phyloP scores from a whole-genome alignment of 92 coral and sea anemone genomes.

The Zoanthus solanderi region DNA sequence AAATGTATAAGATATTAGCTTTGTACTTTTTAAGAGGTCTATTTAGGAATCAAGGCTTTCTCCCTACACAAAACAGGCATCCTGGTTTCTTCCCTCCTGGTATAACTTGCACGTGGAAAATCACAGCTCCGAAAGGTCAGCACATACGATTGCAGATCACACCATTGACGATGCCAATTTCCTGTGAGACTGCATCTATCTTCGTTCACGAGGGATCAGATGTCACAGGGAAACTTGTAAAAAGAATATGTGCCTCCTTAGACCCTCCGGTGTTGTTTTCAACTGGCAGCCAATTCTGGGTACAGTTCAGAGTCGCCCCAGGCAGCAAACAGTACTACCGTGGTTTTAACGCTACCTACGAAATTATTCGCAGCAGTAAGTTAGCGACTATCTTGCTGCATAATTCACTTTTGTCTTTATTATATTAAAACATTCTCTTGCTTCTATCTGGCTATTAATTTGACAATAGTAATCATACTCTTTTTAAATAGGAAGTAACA shows the following conservation, averaged over 20 bases:
- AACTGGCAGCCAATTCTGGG: slow-evolving; percentile 27
- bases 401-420: no score
- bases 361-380: slow-evolving; percentile 28
- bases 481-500: no score
- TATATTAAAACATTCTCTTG: no score
- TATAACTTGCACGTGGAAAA: slow-evolving; percentile 31
- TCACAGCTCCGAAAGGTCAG: slow-evolving; percentile 29
- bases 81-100: slow-evolving; percentile 36
- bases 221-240: slow-evolving; percentile 28
- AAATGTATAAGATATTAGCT: no score
- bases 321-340: background rate
- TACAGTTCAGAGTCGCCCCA: slow-evolving; percentile 11
- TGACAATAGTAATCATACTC: no score
- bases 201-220: slow-evolving; percentile 37
- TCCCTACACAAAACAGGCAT: background rate
- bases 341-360: slow-evolving; percentile 31
- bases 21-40: no score
- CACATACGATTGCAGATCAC: slow-evolving; percentile 34
- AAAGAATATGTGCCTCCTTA: background rate
- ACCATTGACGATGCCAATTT: background rate
- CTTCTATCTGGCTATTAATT: no score
- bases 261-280: slow-evolving; percentile 38
- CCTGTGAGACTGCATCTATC: slow-evolving; percentile 8
- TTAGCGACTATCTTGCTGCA: background rate
- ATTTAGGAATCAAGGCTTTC: no score